phyloP scores from a whole-genome alignment of 2,113 vertebrate species.

The Steatornis caripensis region DNA sequence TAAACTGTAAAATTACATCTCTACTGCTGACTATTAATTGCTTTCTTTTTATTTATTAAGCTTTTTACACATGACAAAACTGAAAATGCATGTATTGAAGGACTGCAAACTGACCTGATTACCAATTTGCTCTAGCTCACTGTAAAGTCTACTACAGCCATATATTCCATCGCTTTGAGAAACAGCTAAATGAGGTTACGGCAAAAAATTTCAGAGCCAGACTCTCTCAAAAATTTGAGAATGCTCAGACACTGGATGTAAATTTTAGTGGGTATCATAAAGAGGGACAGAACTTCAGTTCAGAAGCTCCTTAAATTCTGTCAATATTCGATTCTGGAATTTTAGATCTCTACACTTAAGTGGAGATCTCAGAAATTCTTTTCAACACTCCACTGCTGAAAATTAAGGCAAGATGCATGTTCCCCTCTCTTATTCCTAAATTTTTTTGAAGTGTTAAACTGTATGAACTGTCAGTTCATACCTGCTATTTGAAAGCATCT shows the following conservation, averaged over 20 bases:
- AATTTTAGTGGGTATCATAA: not conserved
- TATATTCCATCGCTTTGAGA: conserved; percentile 11
- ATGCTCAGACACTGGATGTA: not conserved
- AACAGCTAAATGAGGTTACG: not conserved
- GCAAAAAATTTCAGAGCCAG: not conserved
- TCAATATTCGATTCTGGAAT: not conserved
- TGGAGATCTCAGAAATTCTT: not conserved
- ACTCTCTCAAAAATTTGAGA: not conserved
- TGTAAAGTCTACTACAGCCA: conserved; percentile 8
- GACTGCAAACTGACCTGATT: conserved; percentile 44
- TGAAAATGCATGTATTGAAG: conserved; percentile 61
- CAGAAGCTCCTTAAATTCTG: not conserved
- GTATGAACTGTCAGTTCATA: conserved; percentile 22
- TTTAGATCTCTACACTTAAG: not conserved
- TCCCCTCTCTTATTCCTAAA: not conserved
- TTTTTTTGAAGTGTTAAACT: conserved; percentile 1
- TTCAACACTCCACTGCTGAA: not conserved
- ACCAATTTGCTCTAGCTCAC: conserved; percentile 27
- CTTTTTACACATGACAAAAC: conserved; percentile 60
- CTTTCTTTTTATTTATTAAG: conserved; percentile 71
- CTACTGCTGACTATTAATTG: not conserved
- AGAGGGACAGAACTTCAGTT: not conserved
- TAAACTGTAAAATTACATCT: conserved; percentile 66
- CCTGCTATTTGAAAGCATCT: conserved; percentile 8
- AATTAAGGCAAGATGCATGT: conserved; percentile 48